Conservation (phyloP, 2,888 invertebrate species). For the Aethes cnicana region DNA sequence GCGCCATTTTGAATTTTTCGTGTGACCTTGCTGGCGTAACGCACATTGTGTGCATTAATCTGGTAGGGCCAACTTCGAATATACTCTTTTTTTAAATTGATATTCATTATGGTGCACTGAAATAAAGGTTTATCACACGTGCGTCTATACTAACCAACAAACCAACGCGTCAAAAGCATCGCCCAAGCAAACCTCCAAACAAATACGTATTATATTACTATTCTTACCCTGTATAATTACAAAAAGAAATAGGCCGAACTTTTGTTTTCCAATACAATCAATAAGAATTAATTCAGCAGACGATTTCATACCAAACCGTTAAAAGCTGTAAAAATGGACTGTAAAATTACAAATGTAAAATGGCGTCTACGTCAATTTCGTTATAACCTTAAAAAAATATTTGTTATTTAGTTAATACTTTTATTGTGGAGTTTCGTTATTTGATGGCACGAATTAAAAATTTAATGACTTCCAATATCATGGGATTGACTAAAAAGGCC, state of each 20-base stretch:
- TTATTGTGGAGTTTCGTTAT: slow-evolving; percentile 4
- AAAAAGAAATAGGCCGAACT: slow-evolving; percentile 17
- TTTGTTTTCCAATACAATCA: slow-evolving; percentile 3
- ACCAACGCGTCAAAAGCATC: slow-evolving; percentile 30
- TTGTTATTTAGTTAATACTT: slow-evolving; percentile 23
- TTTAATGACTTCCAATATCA: slow-evolving; percentile 21
- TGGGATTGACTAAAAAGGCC: slow-evolving; percentile 1
- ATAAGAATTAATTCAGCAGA: background rate
- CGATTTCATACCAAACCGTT: no score
- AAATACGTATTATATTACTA: slow-evolving; percentile 43
- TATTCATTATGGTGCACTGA: background rate
- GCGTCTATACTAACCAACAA: slow-evolving; percentile 25
- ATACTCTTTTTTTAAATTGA: no score
- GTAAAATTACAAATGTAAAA: slow-evolving; percentile 11
- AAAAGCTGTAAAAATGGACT: no score
- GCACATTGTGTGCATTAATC: background rate
- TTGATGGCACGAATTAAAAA: slow-evolving; percentile 38
- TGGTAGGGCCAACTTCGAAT: background rate
- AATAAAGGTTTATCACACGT: slow-evolving; percentile 24
- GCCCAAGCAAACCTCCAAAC: slow-evolving; percentile 41
- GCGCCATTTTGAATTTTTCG: background rate
- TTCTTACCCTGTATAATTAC: slow-evolving; percentile 68
- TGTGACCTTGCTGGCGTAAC: background rate
- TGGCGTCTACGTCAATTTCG: slow-evolving; percentile 35
- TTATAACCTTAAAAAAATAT: slow-evolving; percentile 41